Conservation (phyloP, 37 sponge, comb jelly and placozoan species). For the Crambe crambe region DNA sequence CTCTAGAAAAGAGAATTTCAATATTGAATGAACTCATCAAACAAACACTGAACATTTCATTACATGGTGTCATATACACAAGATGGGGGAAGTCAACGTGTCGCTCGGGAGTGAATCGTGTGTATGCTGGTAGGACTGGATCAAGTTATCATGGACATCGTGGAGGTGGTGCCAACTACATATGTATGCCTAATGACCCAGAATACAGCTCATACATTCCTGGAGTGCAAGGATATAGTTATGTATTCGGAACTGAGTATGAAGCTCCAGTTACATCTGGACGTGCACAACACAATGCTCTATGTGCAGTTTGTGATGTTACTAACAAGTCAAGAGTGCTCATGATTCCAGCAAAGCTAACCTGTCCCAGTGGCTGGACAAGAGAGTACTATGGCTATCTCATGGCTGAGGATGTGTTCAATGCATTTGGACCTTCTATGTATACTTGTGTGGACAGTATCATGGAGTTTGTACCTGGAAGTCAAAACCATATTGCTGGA, state of each 20-base stretch:
- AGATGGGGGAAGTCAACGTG: constrained; percentile 61
- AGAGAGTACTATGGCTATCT: constrained; percentile 48
- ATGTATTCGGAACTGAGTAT: constrained; percentile 52
- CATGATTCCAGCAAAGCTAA: constrained; percentile 53
- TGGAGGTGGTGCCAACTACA: constrained; percentile 50
- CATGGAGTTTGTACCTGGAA: constrained; percentile 31
- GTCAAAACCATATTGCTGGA: constrained; percentile 22
- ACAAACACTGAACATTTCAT: too few relatives aligned
- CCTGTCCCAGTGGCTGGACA: constrained; percentile 39
- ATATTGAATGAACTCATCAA: too few relatives aligned
- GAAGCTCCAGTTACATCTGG: background rate
- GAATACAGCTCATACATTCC: background rate
- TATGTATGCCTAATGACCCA: constrained; percentile 46
- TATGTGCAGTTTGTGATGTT: constrained; percentile 49
- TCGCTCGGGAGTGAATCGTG: constrained; percentile 39
- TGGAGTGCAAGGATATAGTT: constrained; percentile 6
- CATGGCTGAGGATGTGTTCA: constrained; percentile 34
- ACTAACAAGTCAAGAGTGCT: background rate
- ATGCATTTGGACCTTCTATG: background rate
- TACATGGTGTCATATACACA: constrained; percentile 46
- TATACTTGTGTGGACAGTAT: constrained; percentile 54
- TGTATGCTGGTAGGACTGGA: constrained; percentile 33
- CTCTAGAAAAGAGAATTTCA: too few relatives aligned
- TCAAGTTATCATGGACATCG: background rate
- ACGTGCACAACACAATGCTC: constrained; percentile 17